A percentile compares a stretch with the other conserved stretches of the same genome.
phyloP scores from a whole-genome alignment of 2,888 invertebrate genomes.

The Cephus runcator region DNA sequence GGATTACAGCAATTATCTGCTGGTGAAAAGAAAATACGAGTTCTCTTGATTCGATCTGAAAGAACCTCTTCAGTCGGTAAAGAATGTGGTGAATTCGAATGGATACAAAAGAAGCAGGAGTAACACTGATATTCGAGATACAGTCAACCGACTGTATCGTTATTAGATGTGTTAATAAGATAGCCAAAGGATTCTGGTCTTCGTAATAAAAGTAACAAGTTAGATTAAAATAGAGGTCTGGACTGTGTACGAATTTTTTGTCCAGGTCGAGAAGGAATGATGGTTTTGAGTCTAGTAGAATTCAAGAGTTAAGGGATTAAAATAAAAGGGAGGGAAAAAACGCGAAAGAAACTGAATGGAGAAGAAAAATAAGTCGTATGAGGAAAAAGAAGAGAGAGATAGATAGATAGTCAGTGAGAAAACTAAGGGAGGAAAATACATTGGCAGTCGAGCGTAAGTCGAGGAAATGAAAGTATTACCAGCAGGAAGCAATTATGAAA shows the following conservation, averaged over 20 bases:
- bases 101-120: neutral
- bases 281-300: neutral
- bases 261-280: neutral
- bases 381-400: neutral
- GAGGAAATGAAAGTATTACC: constrained; percentile 45
- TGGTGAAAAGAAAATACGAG: neutral
- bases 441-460: constrained; percentile 25
- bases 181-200: neutral
- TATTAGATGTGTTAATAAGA: neutral
- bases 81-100: neutral
- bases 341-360: neutral
- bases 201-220: constrained; percentile 11
- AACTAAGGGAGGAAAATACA: constrained; percentile 26
- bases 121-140: neutral
- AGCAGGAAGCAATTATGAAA: constrained; percentile 43
- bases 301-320: neutral
- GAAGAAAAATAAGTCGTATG: neutral
- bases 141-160: neutral
- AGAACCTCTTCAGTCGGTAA: neutral
- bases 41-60: neutral
- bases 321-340: neutral
- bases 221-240: neutral
- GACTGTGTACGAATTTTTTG: neutral
- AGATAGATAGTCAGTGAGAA: neutral
- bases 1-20: constrained; percentile 11